Evolutionary conservation across 2,797 vertebrate species (phyloP).

Genomic region (Selene dorsalis): DNA sequence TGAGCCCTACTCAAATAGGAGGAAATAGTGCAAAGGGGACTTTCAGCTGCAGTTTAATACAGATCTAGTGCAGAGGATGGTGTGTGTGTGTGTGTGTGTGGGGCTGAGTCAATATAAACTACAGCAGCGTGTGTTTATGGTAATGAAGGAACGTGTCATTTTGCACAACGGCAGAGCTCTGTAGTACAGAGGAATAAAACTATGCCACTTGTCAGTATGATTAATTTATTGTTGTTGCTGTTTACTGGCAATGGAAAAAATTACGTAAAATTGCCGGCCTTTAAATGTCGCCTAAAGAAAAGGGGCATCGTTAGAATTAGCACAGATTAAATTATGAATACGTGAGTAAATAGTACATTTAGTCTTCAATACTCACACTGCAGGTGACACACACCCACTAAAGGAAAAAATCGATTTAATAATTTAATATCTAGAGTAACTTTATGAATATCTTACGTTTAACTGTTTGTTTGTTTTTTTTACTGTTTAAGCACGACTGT

Average conservation of each 20-base stretch:
- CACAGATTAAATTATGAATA: background rate
- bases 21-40: background rate
- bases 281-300: background rate
- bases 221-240: background rate
- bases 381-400: background rate
- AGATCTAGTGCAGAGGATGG: background rate
- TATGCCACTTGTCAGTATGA: background rate
- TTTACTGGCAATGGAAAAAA: background rate
- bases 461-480: background rate
- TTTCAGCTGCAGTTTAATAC: background rate
- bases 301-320: background rate
- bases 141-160: background rate
- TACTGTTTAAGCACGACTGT: background rate
- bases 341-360: background rate
- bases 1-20: background rate
- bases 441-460: background rate
- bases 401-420: too few relatives aligned
- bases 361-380: background rate
- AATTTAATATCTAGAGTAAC: too few relatives aligned
- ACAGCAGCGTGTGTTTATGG: background rate
- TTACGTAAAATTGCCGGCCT: background rate
- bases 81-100: background rate
- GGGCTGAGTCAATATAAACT: background rate
- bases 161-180: too few relatives aligned
- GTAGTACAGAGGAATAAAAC: too few relatives aligned